phyloP scores from a whole-genome alignment of 2,797 vertebrate species.

The Artibeus jamaicensis region DNA sequence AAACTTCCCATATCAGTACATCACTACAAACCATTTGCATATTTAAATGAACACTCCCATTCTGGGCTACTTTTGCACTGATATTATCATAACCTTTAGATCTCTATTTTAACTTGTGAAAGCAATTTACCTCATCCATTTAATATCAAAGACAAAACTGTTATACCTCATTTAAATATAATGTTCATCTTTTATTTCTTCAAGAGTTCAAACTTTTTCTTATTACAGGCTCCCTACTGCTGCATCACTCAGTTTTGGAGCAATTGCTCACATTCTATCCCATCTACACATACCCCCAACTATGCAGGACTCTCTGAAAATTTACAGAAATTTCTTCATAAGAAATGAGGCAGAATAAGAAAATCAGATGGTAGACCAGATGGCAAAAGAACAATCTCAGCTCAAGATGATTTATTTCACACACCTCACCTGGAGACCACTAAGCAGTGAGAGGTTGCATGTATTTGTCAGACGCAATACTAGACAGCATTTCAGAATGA shows the following conservation, averaged over 20 bases:
- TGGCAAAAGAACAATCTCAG: not conserved
- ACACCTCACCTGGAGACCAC: not conserved
- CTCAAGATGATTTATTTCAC: not conserved
- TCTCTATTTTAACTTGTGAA: slow-evolving; percentile 66
- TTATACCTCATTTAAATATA: not conserved
- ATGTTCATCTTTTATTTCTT: slow-evolving; percentile 56
- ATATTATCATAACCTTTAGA: slow-evolving; percentile 61
- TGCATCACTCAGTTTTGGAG: not conserved
- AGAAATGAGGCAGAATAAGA: slow-evolving; percentile 15
- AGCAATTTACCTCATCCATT: slow-evolving; percentile 51
- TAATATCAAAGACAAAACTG: slow-evolving; percentile 53
- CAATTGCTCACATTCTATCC: not conserved
- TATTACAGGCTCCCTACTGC: not conserved
- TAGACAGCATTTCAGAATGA: not conserved
- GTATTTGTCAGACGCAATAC: not conserved
- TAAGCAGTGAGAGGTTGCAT: not conserved
- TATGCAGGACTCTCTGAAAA: not conserved
- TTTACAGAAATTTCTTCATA: not conserved
- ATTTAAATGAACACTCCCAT: slow-evolving; percentile 49
- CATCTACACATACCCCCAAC: not conserved
- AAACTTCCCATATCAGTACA: no score
- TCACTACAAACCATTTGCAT: slow-evolving; percentile 19
- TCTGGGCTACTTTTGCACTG: slow-evolving; percentile 21
- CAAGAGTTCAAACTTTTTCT: not conserved
- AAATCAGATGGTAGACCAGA: not conserved